A percentile compares a stretch with the other conserved stretches of the same genome.
Conservation (phyloP, 2,113 vertebrate genomes). For the Myrmecobius fasciatus region DNA sequence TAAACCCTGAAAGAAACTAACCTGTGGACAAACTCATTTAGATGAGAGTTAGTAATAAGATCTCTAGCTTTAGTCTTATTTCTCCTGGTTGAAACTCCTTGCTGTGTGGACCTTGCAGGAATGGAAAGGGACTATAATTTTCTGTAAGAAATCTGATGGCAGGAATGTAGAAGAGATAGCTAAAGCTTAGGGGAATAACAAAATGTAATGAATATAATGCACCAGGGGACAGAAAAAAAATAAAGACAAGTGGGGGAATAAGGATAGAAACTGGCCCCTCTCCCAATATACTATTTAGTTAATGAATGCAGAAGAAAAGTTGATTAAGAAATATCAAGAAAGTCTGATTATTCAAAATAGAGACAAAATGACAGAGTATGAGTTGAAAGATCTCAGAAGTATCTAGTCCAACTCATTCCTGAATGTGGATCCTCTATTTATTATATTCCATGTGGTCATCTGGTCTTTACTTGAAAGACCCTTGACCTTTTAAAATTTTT, state of each 20-base stretch:
- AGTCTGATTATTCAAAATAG: constrained; percentile 40
- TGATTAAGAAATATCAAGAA: not conserved
- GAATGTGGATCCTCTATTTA: not conserved
- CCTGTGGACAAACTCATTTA: constrained; percentile 14
- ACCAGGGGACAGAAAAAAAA: not conserved
- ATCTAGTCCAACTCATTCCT: not conserved
- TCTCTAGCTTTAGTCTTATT: not conserved
- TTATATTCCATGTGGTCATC: not conserved
- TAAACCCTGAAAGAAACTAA: constrained; percentile 19
- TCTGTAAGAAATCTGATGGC: constrained; percentile 7
- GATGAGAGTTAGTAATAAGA: constrained; percentile 36
- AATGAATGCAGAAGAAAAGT: constrained; percentile 21
- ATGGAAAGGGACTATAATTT: not conserved
- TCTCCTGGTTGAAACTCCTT: not conserved
- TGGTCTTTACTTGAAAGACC: not conserved
- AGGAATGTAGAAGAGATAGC: not conserved
- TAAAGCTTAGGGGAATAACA: constrained; percentile 1
- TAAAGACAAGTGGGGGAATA: not conserved
- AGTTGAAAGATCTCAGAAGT: not conserved
- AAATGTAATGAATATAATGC: constrained; percentile 35
- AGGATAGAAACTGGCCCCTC: constrained; percentile 34
- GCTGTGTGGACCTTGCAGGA: not conserved
- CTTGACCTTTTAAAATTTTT: not conserved
- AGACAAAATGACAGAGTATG: not conserved
- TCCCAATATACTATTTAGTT: constrained; percentile 25